Percentiles rank a stretch among this genome's conserved stretches.
Evolutionary conservation across 2,797 vertebrate genomes (phyloP).

Genomic region (Betta splendens): DNA sequence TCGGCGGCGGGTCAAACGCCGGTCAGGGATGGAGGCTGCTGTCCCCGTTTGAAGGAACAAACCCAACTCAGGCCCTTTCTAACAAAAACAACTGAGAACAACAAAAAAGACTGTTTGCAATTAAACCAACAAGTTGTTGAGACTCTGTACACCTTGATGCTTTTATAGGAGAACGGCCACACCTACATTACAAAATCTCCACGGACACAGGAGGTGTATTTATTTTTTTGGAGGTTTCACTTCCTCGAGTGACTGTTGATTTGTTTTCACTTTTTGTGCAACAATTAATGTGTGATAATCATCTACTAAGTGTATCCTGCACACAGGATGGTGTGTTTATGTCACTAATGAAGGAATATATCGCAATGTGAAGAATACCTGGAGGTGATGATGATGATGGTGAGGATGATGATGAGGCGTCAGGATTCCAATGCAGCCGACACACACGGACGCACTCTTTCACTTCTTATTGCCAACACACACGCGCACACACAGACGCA

Average conservation of each 20-base stretch:
- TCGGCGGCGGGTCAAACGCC: conserved; percentile 81
- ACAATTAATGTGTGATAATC: conserved; percentile 73
- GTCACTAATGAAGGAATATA: conserved; percentile 71
- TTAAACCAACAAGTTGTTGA: conserved; percentile 72
- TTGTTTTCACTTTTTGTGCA: conserved; percentile 57
- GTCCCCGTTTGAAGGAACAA: conserved; percentile 85
- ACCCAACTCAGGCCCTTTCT: conserved; percentile 99
- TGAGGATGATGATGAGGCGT: conserved; percentile 30
- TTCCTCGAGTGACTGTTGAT: conserved; percentile 60
- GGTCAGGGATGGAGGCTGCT: conserved; percentile 74
- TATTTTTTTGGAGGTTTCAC: conserved; percentile 79
- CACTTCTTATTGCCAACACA: conserved; percentile 55
- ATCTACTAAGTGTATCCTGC: conserved; percentile 84
- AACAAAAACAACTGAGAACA: conserved; percentile 76
- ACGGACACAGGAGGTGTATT: conserved; percentile 73
- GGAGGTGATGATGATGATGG: conserved; percentile 31
- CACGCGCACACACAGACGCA: conserved; percentile 14
- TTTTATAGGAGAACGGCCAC: conserved; percentile 85
- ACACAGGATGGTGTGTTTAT: conserved; percentile 88
- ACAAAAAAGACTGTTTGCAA: conserved; percentile 61
- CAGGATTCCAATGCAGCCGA: conserved; percentile 43
- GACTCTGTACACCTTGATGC: conserved; percentile 87
- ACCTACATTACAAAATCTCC: conserved; percentile 75
- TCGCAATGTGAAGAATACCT: conserved; percentile 73
- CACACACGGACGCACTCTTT: conserved; percentile 47